A percentile compares a stretch with the other conserved stretches of the same genome.
Evolutionary conservation across 1,140 invertebrate genomes (phyloP).

Genomic region (Agrilus planipennis): DNA sequence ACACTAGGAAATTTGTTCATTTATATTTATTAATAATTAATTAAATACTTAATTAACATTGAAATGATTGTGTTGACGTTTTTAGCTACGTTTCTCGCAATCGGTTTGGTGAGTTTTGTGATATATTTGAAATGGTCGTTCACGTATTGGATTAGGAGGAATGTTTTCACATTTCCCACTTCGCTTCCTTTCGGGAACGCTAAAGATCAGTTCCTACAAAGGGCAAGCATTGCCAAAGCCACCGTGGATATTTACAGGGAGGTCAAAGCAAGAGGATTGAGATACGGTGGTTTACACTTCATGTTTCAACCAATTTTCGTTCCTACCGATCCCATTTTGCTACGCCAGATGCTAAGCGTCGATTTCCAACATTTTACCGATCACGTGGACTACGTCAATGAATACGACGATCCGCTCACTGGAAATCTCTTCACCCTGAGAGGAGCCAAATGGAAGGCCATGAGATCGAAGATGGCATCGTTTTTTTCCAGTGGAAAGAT

Average conservation of each 20-base stretch:
- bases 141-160: background rate
- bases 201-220: too few relatives aligned
- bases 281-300: conserved; percentile 10
- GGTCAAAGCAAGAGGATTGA: conserved; percentile 7
- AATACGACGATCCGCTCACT: conserved; percentile 24
- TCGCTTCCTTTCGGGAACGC: background rate
- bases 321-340: conserved; percentile 32
- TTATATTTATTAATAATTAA: too few relatives aligned
- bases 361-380: conserved; percentile 38
- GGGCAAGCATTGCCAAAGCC: background rate
- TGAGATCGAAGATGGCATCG: conserved; percentile 41
- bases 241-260: conserved; percentile 4
- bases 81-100: too few relatives aligned
- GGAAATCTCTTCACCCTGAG: conserved; percentile 19
- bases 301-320: conserved; percentile 19
- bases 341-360: conserved; percentile 34
- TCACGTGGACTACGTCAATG: conserved; percentile 30
- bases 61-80: too few relatives aligned
- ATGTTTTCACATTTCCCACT: background rate
- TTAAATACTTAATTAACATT: too few relatives aligned
- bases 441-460: conserved; percentile 38
- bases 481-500: conserved; percentile 35
- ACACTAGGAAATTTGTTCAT: too few relatives aligned
- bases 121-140: conserved; percentile 1
- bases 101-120: too few relatives aligned